Evolutionary conservation across 2,888 invertebrate genomes (phyloP), one percentile per base, ranked within the genome.

Genomic region (Andrena hattorfiana): DNA sequence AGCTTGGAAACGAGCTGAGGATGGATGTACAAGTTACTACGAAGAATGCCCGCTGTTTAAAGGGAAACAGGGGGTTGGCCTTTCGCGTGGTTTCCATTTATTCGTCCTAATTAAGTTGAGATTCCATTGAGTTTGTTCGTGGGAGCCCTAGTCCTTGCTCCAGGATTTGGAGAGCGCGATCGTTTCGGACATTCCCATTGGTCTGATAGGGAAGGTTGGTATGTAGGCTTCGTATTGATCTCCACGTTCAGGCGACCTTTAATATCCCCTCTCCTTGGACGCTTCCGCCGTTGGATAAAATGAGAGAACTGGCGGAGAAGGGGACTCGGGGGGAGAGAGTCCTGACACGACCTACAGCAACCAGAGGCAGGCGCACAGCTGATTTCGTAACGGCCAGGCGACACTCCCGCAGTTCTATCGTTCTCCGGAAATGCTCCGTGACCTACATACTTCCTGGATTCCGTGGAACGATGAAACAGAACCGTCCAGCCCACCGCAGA

Each of bases 331-430:
- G 71, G 75, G 59, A 76, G 64, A 64, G 72, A 75, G 64, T 85
- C 84, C 88, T 84, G 77, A 87, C 91, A 85, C 89, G 92, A 92
- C 92, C 92, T 92, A 91, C 90, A 92, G 87, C 92, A 91, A 92
- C 88, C 83, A 74, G 86, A 87, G 89, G 85, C 81, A 79, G 90
- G 89, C 90, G 91, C 90, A 89, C 92, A 90, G 91, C 91, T 91
- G 91, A 91, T 91, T 90, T 90, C 86, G 89, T 89, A 90, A 89
- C 87, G 62, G 64, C 76, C 59, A 75, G 67, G 72, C 77, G 80
- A 86, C 85, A 78, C 84, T 81, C 82, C 85, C 83, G 83, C 76
- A 83, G 84, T 85, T 83, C 84, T 84, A 49, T 67, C 71, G 84
- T 89, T 89, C 85, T 82, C 87, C 78, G 87, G 85, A 90, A 87